Evolutionary conservation across 2,888 invertebrate genomes (phyloP).

Genomic region (Sarcophaga subvicina): DNA sequence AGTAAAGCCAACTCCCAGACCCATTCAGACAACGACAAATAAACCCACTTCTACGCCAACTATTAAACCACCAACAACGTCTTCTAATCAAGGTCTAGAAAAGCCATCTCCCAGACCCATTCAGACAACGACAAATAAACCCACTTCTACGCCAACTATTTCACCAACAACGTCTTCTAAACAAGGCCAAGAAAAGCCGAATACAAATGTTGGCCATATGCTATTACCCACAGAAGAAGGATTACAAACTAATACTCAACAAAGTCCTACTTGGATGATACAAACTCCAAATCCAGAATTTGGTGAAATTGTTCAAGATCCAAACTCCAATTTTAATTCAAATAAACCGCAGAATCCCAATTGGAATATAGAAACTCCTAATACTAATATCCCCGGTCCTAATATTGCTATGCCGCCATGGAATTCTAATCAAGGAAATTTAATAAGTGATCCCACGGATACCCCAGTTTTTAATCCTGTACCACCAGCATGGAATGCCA

Average conservation of each 20-base stretch:
- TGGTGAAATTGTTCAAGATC: background rate
- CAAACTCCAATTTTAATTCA: too few species aligned
- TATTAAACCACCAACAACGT: background rate
- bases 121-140: too few species aligned
- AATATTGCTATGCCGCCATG: background rate
- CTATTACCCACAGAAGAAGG: too few species aligned
- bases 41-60: background rate
- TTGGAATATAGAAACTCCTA: slow-evolving; percentile 16
- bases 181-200: too few species aligned
- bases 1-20: background rate
- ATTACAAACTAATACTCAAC: background rate
- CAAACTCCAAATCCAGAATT: slow-evolving; percentile 9
- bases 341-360: slow-evolving; percentile 13
- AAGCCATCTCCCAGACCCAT: too few species aligned
- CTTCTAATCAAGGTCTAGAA: too few species aligned
- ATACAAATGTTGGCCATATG: too few species aligned
- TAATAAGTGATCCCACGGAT: background rate
- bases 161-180: too few species aligned
- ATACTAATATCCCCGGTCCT: background rate
- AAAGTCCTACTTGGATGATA: slow-evolving; percentile 10
- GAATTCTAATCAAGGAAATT: slow-evolving; percentile 9
- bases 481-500: background rate
- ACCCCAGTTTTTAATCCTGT: slow-evolving; percentile 24
- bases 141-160: too few species aligned
- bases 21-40: background rate